Evolutionary conservation across 1,140 invertebrate species (phyloP), one percentile per base, ranked within the genome.

Genomic region (Cydia fagiglandana): DNA sequence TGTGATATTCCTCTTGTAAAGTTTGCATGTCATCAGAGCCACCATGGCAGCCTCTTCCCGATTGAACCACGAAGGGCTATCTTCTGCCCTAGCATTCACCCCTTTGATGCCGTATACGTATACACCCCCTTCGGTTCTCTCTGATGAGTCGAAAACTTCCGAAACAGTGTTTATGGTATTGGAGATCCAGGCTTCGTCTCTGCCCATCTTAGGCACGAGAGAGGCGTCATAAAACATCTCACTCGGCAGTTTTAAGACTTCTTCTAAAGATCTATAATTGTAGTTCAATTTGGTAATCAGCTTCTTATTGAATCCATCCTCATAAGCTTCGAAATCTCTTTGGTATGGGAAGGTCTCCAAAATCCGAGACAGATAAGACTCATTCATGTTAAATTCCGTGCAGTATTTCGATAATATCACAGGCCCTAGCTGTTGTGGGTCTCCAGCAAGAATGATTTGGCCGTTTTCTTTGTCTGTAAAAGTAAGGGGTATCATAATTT

Each of bases 41-140:
- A 97, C 94, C 93, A 96, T 95, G 2, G 95, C 94, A 0, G 96
- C 96, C 94, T 99, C 98, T 73, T 95, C 93, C 0, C 95, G 95
- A 94, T 99, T 99, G 81, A 95, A 98, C 97, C 97, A 99, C 0
- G 96, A 97, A 2, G 98, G 97, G 78, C 95, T 97, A 81, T 97
- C 96, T 7, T 84, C 77, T 64, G 96, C 95, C 87, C 96, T 95
- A 78, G 93, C 83, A 88, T 98, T 97, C 68, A 94, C 92, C 2
- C 98, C 97, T 80, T 94, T 91, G 2, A 99, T 94, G 12, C 97
- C 97, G 89, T 97, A 96, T 80, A 99, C 98, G 73, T 98, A 93
- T 24, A 98, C 87, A 10, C 97, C 97, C 77, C 96, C 95, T 0
- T 93, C 90, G 76, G 86, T 88, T 17, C 90, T 91, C 34, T 83